These are phyloP conservation scores for Caradrina kadenii DNA, from an alignment of 2,888 invertebrate genomes.

Conservation along the genomic window DNA sequence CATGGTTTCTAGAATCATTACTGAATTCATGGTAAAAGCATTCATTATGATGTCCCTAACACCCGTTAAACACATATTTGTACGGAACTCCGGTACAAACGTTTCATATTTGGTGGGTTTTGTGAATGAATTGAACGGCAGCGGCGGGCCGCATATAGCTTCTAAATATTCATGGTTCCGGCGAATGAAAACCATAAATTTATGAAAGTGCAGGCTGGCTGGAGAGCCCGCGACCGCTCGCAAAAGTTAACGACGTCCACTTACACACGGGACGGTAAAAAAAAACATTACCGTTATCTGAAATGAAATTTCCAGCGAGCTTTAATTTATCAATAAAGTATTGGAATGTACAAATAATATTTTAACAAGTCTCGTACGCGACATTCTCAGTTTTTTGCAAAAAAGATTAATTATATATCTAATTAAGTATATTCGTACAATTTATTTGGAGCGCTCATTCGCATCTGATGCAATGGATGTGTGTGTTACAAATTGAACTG, in stretches of 20 bases:
- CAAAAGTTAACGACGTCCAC: slow-evolving; percentile 68
- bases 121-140: slow-evolving; percentile 71
- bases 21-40: no score
- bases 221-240: slow-evolving; percentile 56
- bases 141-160: slow-evolving; percentile 70
- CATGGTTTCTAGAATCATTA: no score
- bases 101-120: slow-evolving; percentile 67
- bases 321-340: slow-evolving; percentile 6
- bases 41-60: no score
- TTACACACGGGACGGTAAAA: slow-evolving; percentile 24
- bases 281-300: slow-evolving; percentile 25
- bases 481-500: slow-evolving; percentile 11
- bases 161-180: slow-evolving; percentile 81
- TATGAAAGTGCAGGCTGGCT: slow-evolving; percentile 64
- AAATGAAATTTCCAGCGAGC: slow-evolving; percentile 31
- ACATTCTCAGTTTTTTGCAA: slow-evolving; percentile 6
- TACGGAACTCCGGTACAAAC: slow-evolving; percentile 36
- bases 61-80: not conserved
- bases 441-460: slow-evolving; percentile 35
- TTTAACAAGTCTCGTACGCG: not conserved
- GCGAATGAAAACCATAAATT: slow-evolving; percentile 76
- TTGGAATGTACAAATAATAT: not conserved
- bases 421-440: slow-evolving; percentile 20
- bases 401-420: slow-evolving; percentile 20
- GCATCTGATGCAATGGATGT: slow-evolving; percentile 11